phyloP scores from a whole-genome alignment of 2,888 invertebrate genomes.

The Spodoptera picta region DNA sequence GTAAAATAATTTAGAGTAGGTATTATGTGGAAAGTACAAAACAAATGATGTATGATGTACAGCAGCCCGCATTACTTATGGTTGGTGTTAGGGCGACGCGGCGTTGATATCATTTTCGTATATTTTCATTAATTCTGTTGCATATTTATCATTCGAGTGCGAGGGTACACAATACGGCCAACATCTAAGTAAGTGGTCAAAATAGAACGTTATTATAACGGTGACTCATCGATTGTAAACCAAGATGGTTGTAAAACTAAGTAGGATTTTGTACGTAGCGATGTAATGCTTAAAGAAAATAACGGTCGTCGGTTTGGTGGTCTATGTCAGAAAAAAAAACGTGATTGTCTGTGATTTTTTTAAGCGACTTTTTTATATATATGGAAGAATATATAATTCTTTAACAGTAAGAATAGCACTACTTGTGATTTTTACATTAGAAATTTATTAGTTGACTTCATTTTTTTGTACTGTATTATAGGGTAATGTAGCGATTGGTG shows the following conservation, averaged over 20 bases:
- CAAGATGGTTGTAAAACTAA: conserved; percentile 89
- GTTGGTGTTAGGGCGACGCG: conserved; percentile 48
- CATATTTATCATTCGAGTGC: conserved; percentile 63
- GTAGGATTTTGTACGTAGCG: conserved; percentile 87
- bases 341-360: conserved; percentile 90
- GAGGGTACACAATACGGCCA: conserved; percentile 72
- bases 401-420: conserved; percentile 89
- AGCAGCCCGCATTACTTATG: conserved; percentile 64
- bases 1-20: conserved; percentile 80
- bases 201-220: conserved; percentile 65
- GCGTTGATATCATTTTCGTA: conserved; percentile 48
- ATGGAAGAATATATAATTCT: conserved; percentile 86
- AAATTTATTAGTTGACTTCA: conserved; percentile 83
- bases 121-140: conserved; percentile 52
- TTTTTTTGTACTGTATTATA: conserved; percentile 83
- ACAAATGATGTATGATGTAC: conserved; percentile 63
- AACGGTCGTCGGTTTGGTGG: conserved; percentile 84
- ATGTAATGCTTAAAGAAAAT: conserved; percentile 85
- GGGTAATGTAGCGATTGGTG: conserved; percentile 74
- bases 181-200: conserved; percentile 71
- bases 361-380: conserved; percentile 89
- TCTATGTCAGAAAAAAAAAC: conserved; percentile 87
- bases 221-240: conserved; percentile 78
- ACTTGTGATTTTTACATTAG: conserved; percentile 89
- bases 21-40: conserved; percentile 80